Percentiles rank a stretch among this genome's conserved stretches.
phyloP scores from a whole-genome alignment of 2,797 vertebrate species.

The Gymnothorax javanicus region DNA sequence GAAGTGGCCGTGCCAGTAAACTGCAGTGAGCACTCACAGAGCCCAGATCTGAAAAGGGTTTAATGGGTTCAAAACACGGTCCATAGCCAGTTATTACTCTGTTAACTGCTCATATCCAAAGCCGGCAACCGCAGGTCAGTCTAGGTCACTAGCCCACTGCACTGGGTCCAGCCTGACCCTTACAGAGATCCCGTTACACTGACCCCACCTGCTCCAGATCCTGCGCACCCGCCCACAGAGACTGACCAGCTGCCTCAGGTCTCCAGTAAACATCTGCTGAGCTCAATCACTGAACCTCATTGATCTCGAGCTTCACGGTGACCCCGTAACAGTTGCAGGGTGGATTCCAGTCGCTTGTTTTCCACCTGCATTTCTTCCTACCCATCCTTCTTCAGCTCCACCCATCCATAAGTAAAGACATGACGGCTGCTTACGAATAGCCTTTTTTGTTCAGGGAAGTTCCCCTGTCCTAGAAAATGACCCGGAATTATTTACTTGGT shows the following conservation, averaged over 20 bases:
- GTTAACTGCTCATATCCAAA: neutral
- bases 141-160: neutral
- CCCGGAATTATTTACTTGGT: too few relatives aligned
- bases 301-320: neutral
- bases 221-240: neutral
- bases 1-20: neutral
- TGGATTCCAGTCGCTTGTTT: too few relatives aligned
- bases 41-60: neutral
- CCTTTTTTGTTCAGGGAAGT: too few relatives aligned
- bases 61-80: neutral
- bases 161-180: neutral
- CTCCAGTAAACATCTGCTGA: neutral
- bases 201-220: neutral
- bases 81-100: neutral
- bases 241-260: conserved; percentile 2
- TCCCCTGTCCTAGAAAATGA: too few relatives aligned
- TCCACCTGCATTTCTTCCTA: too few relatives aligned
- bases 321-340: neutral
- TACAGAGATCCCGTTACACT: neutral
- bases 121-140: neutral
- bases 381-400: too few relatives aligned
- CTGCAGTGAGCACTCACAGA: neutral
- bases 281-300: neutral
- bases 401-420: too few relatives aligned
- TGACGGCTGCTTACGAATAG: too few relatives aligned